A percentile compares a stretch with the other conserved stretches of the same genome.
Evolutionary conservation across 2,888 invertebrate genomes (phyloP).

Genomic region (Periphyllus acericola): DNA sequence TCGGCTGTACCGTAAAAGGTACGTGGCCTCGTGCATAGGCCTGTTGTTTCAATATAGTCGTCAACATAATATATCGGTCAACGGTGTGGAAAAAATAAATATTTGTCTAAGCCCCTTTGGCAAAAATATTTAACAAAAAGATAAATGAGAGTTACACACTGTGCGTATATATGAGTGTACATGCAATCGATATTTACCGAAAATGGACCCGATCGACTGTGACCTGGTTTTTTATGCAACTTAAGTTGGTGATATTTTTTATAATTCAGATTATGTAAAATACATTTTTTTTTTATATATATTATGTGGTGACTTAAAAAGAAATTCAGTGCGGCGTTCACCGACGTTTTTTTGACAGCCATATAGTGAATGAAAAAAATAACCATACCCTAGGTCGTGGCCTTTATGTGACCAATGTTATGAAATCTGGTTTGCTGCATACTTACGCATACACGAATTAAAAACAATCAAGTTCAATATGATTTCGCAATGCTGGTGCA

Average conservation of each 20-base stretch:
- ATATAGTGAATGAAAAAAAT: not conserved
- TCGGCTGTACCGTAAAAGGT: conserved; percentile 20
- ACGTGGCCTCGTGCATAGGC: conserved; percentile 26
- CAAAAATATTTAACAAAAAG: not conserved
- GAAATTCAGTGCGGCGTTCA: not conserved
- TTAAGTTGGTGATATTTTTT: not conserved
- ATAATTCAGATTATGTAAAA: conserved; percentile 3
- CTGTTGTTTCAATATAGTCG: not conserved
- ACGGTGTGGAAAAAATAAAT: not conserved
- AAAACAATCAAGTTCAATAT: conserved; percentile 57
- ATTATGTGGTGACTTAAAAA: not conserved
- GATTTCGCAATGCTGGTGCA: conserved; percentile 49
- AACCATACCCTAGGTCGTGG: conserved; percentile 51
- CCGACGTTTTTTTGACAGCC: not conserved
- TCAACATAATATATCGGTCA: too few relatives aligned
- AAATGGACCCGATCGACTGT: not conserved
- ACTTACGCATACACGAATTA: not conserved
- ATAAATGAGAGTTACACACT: not conserved
- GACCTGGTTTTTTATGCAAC: not conserved
- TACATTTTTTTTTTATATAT: not conserved
- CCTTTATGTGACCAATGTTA: conserved; percentile 42
- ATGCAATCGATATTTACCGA: not conserved
- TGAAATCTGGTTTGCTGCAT: conserved; percentile 46
- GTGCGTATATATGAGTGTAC: not conserved
- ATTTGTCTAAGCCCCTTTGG: not conserved